A percentile compares a stretch with the other conserved stretches of the same genome.
These are phyloP conservation scores for Apogon talboti DNA, from an alignment of 2,797 vertebrate genomes.

Conservation along the genomic window DNA sequence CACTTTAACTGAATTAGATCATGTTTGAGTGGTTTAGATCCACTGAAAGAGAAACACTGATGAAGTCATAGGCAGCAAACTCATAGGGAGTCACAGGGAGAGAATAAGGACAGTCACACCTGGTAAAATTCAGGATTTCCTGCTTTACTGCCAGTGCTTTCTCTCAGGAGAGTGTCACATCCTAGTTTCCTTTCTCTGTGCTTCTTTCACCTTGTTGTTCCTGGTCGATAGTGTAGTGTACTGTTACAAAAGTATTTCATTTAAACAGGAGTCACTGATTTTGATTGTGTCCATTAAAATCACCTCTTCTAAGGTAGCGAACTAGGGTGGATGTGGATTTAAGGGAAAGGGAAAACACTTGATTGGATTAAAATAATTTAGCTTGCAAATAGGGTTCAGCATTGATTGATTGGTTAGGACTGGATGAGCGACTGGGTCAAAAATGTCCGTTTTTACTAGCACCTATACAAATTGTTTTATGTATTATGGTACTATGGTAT, in stretches of 20 bases:
- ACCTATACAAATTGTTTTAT: no score
- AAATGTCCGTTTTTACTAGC: no score
- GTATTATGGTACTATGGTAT: no score
- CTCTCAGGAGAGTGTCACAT: constrained; percentile 11
- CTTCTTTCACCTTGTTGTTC: constrained; percentile 2
- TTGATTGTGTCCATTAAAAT: neutral
- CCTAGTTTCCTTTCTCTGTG: constrained; percentile 8
- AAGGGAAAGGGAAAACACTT: no score
- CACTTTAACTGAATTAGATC: constrained; percentile 62
- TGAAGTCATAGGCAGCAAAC: constrained; percentile 39
- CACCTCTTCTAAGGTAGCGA: neutral
- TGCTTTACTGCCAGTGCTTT: constrained; percentile 7
- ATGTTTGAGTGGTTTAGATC: constrained; percentile 46
- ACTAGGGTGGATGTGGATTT: no score
- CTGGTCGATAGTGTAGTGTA: neutral
- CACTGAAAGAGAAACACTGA: constrained; percentile 36
- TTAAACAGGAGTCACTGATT: neutral
- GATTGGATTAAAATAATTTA: no score
- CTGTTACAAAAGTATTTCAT: neutral
- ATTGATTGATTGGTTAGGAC: no score
- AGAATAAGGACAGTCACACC: neutral
- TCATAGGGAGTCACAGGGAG: constrained; percentile 2
- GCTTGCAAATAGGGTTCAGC: no score
- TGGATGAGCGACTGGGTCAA: no score
- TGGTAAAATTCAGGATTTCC: constrained; percentile 12